Base-by-base conservation (phyloP, 2,797 vertebrate genomes). In the Delichon dasypus region DNA sequence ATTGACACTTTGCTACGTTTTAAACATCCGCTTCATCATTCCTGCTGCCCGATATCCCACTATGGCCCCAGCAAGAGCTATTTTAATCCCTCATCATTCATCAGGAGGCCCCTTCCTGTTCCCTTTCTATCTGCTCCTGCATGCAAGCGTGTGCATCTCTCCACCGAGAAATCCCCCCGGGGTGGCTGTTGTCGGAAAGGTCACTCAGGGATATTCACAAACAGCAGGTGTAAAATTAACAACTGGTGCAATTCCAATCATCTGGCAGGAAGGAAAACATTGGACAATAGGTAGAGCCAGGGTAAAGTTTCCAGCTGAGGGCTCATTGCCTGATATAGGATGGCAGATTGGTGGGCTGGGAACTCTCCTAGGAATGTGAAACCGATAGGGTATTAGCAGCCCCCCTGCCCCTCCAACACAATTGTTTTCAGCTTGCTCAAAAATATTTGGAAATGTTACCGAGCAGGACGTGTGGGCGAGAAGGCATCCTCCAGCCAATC, bases 51-150 rank as follows among this genome's bases (percentile, higher is more conserved):
- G 74, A 36, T 80, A 94, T 95, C 95, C 94, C 92, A 88, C 85
- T 20, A 62, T 67, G 85, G 95, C 93, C 94, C 74, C 81, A 94
- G 86, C 79, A 78, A 64, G 89, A 94, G 95, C 93, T 97, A 97
- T 97, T 97, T 97, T 96, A 96, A 97, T 97, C 93, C 77, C 94
- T 84, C 75, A 62, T 97, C 94, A 88, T 96, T 97, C 95, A 97
- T 94, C 93, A 8, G 76, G 90, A 88, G 90, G 93, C 91, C 95
- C 67, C 50, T 96, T 95, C 95, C 94, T 90, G 68, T 95, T 94
- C 80, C 42, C 85, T 92, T 75, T 92, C 95, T 94, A 36, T 93
- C 96, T 92, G 75, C 42, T 96, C 76, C 89, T 4, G 2, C 79
- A 18, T 91, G 81, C 61, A 32, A 32, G 53, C 14, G 18, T 87